Evolutionary conservation across 1,140 invertebrate genomes (phyloP), one percentile per base, ranked within the genome.

Genomic region (Ostrea denselamellosa): DNA sequence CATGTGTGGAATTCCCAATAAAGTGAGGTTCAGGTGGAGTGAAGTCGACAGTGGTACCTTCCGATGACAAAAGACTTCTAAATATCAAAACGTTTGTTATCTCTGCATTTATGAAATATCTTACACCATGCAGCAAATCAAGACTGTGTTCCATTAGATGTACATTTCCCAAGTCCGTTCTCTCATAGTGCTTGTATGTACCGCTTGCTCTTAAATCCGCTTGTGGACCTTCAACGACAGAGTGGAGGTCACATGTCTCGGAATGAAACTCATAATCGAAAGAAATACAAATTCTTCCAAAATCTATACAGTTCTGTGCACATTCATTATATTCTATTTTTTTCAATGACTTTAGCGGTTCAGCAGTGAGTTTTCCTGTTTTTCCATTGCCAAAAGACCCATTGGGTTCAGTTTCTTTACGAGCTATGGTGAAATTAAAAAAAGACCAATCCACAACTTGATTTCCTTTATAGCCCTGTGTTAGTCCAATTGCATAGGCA

Each of bases 41-140:
- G 19, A 88, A 86, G 54, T 92, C 91, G 22, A 91, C 89, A n/a
- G 90, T 88, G 17, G 90, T 92, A 19, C 90, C 91, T 14, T 83
- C 4, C n/a, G 89, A 90, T 28, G 86, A 51, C 14, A 91, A 65
- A 52, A 84, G 85, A 44, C 56, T 62, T 19, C n/a, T 86, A 82
- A 90, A 91, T 19, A 86, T 89, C 22, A 92, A 83, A 8, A 44
- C 34, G 34, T 92, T 92, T 2, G 34, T 62, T 22, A 91, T 68
- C 9, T 88, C 71, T 28, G 88, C 87, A 52, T 91, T 92, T 19
- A 92, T 84, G 77, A 86, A 89, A 85, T 91, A 91, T 0, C 53
- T 53, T 19, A 25, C 83, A 5, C 87, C 89, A 84, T 92, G 91
- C 25, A 34, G 19, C 10, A 92, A 53, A 14, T 52, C 14, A 22